Base-by-base conservation (phyloP, 2,113 vertebrate genomes). In the Merops nubicus region DNA sequence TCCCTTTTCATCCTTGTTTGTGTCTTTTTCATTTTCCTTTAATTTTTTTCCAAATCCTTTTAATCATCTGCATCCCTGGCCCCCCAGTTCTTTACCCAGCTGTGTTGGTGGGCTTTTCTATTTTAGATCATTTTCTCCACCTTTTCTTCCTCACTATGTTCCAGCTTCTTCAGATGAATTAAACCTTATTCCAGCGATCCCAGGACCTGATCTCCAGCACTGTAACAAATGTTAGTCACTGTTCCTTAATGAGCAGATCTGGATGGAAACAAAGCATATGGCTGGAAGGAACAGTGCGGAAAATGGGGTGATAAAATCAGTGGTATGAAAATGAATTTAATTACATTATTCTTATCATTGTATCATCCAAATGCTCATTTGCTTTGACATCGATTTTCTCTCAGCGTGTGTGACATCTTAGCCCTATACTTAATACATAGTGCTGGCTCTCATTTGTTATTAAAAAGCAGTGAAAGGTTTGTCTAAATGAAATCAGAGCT, bases 1-100 rank as follows among this genome's bases (percentile, higher is more conserved):
- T 94, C 86, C 81, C 84, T 96, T 96, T 89, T 94, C 96, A 92
- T 97, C 76, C 65, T 85, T 91, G 91, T 96, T 89, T 94, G 84
- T 93, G 93, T 84, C 81, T 96, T 92, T 94, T 97, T 92, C 94
- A 64, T 96, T 97, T 94, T 87, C 54, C 60, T 94, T 43, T 81
- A 45, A 47, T 15, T 90, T 89, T 31, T 42, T 31, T 42, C 78
- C 67, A 92, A 85, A 92, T 88, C 60, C 91, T 90, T 97, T 96
- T 97, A 93, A 97, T 97, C 93, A 90, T 94, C 68, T 84, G 74
- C 62, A 56, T 96, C 38, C 63, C 81, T 65, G 79, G 43, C 54
- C 79, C 31, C 51, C 67, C 56, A 86, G 70, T 89, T 92, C 89
- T 95, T 95, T 68, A 85, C 67, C 34, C 85, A 95, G 82, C 84